Evolutionary conservation across 2,113 vertebrate species (phyloP).

Genomic region (Notarius lentiginosus): DNA sequence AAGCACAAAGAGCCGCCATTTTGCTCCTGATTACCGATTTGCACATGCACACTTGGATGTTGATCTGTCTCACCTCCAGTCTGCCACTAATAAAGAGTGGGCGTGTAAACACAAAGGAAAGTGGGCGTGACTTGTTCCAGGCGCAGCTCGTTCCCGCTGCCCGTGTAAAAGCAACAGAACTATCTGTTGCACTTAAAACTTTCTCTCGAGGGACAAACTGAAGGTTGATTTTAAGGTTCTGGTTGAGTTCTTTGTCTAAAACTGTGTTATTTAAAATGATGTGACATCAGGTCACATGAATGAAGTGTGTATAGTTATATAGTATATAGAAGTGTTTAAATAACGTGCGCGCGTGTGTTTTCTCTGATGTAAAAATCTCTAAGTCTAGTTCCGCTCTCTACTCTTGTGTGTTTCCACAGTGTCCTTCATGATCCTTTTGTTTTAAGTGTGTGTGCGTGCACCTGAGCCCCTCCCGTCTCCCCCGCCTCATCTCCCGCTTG

Average conservation of each 20-base stretch:
- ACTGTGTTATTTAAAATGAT: not conserved
- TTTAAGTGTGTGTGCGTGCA: not conserved
- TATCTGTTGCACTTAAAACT: not conserved
- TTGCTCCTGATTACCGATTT: no score
- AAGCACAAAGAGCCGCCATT: no score
- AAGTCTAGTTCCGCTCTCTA: conserved; percentile 38
- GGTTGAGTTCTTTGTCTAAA: not conserved
- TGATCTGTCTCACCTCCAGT: no score
- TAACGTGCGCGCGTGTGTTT: not conserved
- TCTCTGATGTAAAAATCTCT: conserved; percentile 1
- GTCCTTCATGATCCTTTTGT: conserved; percentile 41
- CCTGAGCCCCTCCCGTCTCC: conserved; percentile 24
- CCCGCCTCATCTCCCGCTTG: conserved; percentile 50
- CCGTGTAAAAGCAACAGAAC: no score
- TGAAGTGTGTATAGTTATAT: no score
- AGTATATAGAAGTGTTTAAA: no score
- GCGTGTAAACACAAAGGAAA: no score
- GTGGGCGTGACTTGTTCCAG: no score
- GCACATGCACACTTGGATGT: no score
- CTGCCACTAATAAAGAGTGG: no score
- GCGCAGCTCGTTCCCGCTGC: no score
- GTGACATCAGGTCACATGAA: no score
- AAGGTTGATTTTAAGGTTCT: not conserved
- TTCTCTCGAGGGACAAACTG: not conserved
- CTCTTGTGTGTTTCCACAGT: conserved; percentile 52